Base-by-base conservation (phyloP, 2,113 vertebrate genomes). In the Scartelaos histophorus region DNA sequence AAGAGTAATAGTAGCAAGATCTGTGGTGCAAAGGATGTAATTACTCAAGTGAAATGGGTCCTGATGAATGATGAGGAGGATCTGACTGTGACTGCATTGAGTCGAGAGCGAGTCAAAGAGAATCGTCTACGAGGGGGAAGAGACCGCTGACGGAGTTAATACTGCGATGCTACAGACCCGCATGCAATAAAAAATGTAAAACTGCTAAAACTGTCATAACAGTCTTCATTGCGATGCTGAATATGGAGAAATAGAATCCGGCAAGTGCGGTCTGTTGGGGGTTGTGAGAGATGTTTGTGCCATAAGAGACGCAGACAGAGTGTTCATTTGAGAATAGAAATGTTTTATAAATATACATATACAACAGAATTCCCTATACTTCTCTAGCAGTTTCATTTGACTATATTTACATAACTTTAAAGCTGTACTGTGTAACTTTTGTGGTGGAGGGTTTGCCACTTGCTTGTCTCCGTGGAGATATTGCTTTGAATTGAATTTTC, bases 51-150 rank as follows among this genome's bases (percentile, higher is more conserved):
- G 79, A 75, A 84, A 78, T 62, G 61, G 35, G 57, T 58, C 62
- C 72, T 66, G 38, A 54, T 67, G 80, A 69, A 81, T 74, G 76
- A 87, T 54, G 66, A 82, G 73, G 71, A 64, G 77, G 70, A 80
- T 82, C 56, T 56, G 74, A 80, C 79, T 74, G 79, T 82, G 70
- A 7, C 76, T 79, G 71, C 38, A 13, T 76, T 79, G 6, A 19
- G 0, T 9, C 80, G 67, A 64, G 85, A 85, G 83, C 73, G 64
- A 19, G 70, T 85, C 85, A 89, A 88, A 88, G 81, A 76, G 78
- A 87, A 85, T 85, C 69, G 57, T 21, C 47, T 57, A 80, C 54
- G 51, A n/a, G 75, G n/a, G 67, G 56, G 74, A 75, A 82, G 81
- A 76, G 51, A 21, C 51, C n/a, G 57, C 71, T 68, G 81, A 81